Base-by-base conservation (phyloP, 2,888 invertebrate genomes). In the Cyaniris semiargus region DNA sequence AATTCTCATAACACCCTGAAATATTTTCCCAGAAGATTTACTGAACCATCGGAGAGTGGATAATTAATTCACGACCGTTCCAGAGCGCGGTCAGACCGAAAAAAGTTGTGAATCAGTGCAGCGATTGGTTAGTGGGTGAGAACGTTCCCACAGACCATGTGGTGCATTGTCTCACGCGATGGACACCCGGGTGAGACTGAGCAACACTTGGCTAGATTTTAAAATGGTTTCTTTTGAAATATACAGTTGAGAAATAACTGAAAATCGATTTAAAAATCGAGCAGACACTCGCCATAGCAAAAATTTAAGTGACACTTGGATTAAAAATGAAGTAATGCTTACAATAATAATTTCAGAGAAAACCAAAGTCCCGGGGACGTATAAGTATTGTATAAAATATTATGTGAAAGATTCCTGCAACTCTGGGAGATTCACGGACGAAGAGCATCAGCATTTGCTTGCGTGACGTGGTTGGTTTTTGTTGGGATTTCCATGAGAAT, bases 401-500 rank as follows among this genome's bases (percentile, higher is more conserved):
- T 18, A 66, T 15, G 27, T 18, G 6, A 15, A 66, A 31, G 66
- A 27, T 66, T 27, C 6, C 27, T 27, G 66, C 66, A 15, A 15
- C 27, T 27, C 27, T 27, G 4, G 31, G 66, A 66, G 18, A 31
- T 66, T 66, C 66, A 66, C 66, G 27, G 18, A 66, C 66, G 66
- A 15, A 1, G 66, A 66, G 31, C 66, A 66, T 66, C 5, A 10
- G 31, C 13, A 66, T 66, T 1, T 15, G 66, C 10, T 60, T 60
- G 27, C 74, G 74, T 74, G 74, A 48, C 74, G 53, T 74, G 21
- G 38, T 38, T 23, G 21, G 27, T 74, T 74, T 27, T 74, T 74
- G 53, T 38, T 21, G 38, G 72, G 4, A 23, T 70, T 60, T 60
- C 58, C 79, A 79, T 78, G 79, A 75, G 71, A 80, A 74, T 80